A percentile compares a stretch with the other conserved stretches of the same genome.
Evolutionary conservation across 2,888 invertebrate genomes (phyloP).

Genomic region (Nephrotoma flavescens): DNA sequence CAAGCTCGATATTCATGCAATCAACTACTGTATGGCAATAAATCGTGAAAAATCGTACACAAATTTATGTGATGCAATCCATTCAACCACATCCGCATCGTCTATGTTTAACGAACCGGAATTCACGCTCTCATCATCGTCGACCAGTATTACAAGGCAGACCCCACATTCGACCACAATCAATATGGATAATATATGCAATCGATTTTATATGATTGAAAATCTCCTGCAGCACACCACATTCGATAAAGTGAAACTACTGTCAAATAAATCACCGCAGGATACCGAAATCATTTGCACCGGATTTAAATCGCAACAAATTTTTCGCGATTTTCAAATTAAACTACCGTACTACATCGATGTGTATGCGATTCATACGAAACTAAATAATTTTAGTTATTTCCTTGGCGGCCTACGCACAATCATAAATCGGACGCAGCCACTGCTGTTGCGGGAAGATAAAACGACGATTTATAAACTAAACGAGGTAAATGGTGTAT

Average conservation of each 20-base stretch:
- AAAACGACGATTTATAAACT: slow-evolving; percentile 35
- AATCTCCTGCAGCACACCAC: background rate
- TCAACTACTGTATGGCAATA: slow-evolving; percentile 29
- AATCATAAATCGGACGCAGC: slow-evolving; percentile 29
- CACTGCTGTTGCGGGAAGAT: slow-evolving; percentile 32
- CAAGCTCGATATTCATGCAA: slow-evolving; percentile 29
- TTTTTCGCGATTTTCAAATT: slow-evolving; percentile 22
- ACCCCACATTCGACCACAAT: background rate
- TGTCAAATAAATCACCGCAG: background rate
- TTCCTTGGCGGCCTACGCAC: slow-evolving; percentile 22
- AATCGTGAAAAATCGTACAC: slow-evolving; percentile 17
- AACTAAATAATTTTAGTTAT: slow-evolving; percentile 26
- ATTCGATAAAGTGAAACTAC: background rate
- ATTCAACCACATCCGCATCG: background rate
- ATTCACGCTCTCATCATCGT: background rate
- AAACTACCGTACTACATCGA: slow-evolving; percentile 28
- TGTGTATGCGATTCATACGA: slow-evolving; percentile 28
- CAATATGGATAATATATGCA: background rate
- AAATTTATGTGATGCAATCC: slow-evolving; percentile 20
- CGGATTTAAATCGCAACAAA: slow-evolving; percentile 26
- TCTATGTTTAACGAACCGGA: background rate
- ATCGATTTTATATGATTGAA: slow-evolving; percentile 1
- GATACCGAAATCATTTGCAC: slow-evolving; percentile 24
- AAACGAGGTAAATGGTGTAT: slow-evolving; percentile 35
- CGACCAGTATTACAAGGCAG: background rate